Evolutionary conservation across 1,140 invertebrate genomes (phyloP), one percentile per base, ranked within the genome.

Genomic region (Camponotus pennsylvanicus): DNA sequence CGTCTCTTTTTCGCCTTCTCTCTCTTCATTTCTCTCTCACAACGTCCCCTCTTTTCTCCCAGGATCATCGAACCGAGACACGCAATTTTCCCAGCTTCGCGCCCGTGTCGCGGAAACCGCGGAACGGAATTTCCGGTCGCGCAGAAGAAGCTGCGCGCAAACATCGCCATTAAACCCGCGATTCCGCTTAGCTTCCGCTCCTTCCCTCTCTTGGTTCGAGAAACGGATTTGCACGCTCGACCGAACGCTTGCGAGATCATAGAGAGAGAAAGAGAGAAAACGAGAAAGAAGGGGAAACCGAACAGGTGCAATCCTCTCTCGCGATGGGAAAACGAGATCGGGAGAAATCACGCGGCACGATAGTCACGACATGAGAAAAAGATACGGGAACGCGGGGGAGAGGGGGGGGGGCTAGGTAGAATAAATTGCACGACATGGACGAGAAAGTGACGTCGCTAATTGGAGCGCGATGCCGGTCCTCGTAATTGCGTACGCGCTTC

Each of bases 81-180:
- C 52, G 79, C 52, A 73, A 82, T 82, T 82, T 82, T 82, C 67
- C 40, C 67, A 67, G 67, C 67, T 82, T 82, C 79, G 61, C 79
- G 67, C 79, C 37, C 79, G 67, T 61, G 49, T 66, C 82, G 71
- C 61, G 82, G 82, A 77, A 84, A 84, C 57, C 42, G 59, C 70
- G 82, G 49, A 84, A 77, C 70, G 70, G 82, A 84, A 76, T 84
- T 84, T 84, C 82, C 57, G 70, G 82, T 75, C 59, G 73, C 71
- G 82, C 71, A 82, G 27, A 27, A 82, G 67, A 82, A 82, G 27
- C 67, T 55, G 52, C 78, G 78, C 18, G 78, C 79, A 82, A 82
- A 82, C 79, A 82, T 67, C 27, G 79, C 79, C 79, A 82, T 82
- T 82, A 71, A 49, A 45, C 15, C 27, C 40, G 40, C 27, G 21